Evolutionary conservation across 2,888 invertebrate species (phyloP), one percentile per base, ranked within the genome.

Genomic region (Achlya flavicornis): DNA sequence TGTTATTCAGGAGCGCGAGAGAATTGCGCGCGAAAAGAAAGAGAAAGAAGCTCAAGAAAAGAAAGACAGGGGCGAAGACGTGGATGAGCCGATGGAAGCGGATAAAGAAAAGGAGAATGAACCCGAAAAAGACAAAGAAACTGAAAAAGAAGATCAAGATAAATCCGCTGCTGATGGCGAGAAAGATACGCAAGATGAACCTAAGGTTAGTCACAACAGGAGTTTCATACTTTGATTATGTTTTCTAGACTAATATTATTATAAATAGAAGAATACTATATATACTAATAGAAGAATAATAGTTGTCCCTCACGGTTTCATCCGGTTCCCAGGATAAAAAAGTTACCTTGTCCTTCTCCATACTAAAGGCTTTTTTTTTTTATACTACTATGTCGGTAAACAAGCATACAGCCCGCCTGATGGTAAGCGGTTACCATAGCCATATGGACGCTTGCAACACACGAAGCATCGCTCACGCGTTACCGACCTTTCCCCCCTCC

Each of bases 1-100:
- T 43, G 6, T 26, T 5, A 4, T 48, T 16, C 66, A 89, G 89
- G 90, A 90, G 66, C 83, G 85, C 35, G 88, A 87, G 64, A 85
- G 68, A 64, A 66, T 71, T 65, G 88, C 86, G 3, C 83, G 80
- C 11, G 86, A 88, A 61, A 81, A 59, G n/a, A 84, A 83, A 64
- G 86, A 83, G 57, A 82, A 71, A 58, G 83, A 83, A 63, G 72
- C 66, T 0, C 77, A 80, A 46, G 84, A 78, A 67, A 78, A 65
- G 66, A 77, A 73, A 57, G 85, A 77, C 4, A 68, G 60, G 8
- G 79, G 77, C 0, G 81, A 84, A 53, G 78, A 73, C 3, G 41
- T 41, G 12, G 41, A 38, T 8, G 48, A 53, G 19, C 19, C 53
- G 16, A 14, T 35, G 48, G 26, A 48, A 14, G 58, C 6, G 0